These are phyloP conservation scores for Eurystomus gularis DNA, from an alignment of 2,113 vertebrate genomes.

Conservation along the genomic window DNA sequence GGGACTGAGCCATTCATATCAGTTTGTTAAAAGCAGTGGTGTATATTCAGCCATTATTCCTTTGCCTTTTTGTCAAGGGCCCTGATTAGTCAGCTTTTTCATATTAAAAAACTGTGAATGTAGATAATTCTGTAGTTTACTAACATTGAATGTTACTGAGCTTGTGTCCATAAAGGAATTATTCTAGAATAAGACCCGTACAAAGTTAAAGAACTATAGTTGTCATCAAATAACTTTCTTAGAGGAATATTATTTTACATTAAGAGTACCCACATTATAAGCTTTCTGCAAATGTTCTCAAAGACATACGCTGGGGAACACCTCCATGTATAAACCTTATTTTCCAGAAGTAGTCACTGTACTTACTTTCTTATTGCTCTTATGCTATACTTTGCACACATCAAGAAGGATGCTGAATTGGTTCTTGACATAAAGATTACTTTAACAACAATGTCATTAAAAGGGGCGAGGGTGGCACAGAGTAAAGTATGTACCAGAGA, in stretches of 20 bases:
- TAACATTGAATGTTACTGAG: background rate
- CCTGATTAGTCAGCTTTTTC: background rate
- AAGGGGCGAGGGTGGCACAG: background rate
- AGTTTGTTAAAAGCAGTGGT: background rate
- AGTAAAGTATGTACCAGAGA: background rate
- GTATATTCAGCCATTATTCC: background rate
- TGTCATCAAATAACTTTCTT: background rate
- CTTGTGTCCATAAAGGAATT: background rate
- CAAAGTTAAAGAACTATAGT: background rate
- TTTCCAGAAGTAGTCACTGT: background rate
- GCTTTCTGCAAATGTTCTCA: background rate
- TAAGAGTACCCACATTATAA: background rate
- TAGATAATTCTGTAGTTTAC: background rate
- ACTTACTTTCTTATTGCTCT: background rate
- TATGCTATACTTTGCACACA: background rate
- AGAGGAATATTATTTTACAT: background rate
- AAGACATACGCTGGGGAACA: background rate
- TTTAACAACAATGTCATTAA: background rate
- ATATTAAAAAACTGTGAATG: background rate
- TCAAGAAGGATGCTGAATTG: background rate
- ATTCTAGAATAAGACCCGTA: background rate
- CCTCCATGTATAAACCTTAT: background rate
- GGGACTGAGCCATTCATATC: background rate
- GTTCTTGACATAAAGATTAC: background rate
- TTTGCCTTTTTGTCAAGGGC: background rate